phyloP scores from a whole-genome alignment of 2,113 vertebrate species.

The Synchiropus splendidus region DNA sequence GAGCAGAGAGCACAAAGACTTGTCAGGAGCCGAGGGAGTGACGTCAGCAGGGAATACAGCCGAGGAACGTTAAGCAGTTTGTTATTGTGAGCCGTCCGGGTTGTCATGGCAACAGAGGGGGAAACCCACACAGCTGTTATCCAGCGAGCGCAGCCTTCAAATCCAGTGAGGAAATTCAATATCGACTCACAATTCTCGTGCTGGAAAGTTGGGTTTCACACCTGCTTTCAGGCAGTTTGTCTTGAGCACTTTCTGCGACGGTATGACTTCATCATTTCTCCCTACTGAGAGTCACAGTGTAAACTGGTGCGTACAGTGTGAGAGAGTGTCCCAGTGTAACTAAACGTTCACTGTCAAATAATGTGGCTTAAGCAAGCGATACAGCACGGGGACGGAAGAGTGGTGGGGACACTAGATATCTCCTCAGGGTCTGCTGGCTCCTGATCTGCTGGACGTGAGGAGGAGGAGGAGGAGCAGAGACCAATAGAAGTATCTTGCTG shows the following conservation, averaged over 20 bases:
- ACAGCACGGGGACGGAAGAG: slow-evolving; percentile 8
- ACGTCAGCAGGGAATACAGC: slow-evolving; percentile 39
- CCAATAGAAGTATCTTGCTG: slow-evolving; percentile 42
- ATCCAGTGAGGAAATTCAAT: slow-evolving; percentile 17
- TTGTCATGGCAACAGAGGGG: slow-evolving; percentile 57
- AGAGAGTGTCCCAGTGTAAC: neutral
- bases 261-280: no score
- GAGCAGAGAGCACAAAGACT: no score
- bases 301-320: neutral
- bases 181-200: neutral
- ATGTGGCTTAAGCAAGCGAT: neutral
- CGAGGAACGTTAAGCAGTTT: slow-evolving; percentile 33
- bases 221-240: no score
- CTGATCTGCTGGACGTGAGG: slow-evolving; percentile 24
- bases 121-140: slow-evolving; percentile 69
- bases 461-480: slow-evolving; percentile 29
- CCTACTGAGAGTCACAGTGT: no score
- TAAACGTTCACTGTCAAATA: neutral
- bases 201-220: neutral
- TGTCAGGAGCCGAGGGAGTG: slow-evolving; percentile 11
- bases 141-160: slow-evolving; percentile 32
- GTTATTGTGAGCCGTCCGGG: slow-evolving; percentile 51
- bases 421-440: slow-evolving; percentile 34
- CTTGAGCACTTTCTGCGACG: no score
- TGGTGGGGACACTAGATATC: slow-evolving; percentile 5